Evolutionary conservation across 2,113 vertebrate genomes (phyloP).

Genomic region (Chloropsis hardwickii): DNA sequence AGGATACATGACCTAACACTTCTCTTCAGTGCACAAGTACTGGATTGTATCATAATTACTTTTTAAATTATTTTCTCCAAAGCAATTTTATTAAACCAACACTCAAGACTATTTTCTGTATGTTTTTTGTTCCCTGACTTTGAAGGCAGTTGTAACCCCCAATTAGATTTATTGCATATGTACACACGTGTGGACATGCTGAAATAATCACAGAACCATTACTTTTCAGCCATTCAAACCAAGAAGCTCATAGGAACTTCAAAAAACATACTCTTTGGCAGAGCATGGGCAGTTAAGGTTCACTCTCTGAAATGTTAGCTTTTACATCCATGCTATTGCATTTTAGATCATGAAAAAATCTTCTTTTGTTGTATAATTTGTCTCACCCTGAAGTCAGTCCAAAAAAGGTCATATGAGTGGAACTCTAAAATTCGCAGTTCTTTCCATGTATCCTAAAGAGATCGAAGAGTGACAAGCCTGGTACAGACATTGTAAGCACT

Average conservation of each 20-base stretch:
- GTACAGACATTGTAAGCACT: background rate
- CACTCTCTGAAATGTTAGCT: background rate
- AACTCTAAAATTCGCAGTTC: background rate
- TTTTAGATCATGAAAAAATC: background rate
- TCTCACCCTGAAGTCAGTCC: background rate
- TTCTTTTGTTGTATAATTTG: background rate
- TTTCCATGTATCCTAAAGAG: background rate
- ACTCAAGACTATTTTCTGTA: background rate
- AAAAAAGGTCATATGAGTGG: background rate
- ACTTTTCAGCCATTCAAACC: background rate
- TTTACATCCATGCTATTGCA: background rate
- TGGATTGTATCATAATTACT: background rate
- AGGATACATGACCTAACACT: background rate
- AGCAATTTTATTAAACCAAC: background rate
- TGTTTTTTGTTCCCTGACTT: background rate
- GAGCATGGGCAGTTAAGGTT: background rate
- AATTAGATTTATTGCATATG: background rate
- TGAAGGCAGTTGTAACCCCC: background rate
- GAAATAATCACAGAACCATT: background rate
- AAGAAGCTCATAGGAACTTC: background rate
- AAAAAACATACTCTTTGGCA: background rate
- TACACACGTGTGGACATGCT: fast-evolving
- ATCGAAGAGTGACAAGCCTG: background rate
- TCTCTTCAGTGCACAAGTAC: background rate
- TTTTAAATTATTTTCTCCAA: background rate